phyloP scores from a whole-genome alignment of 2,888 invertebrate genomes.

The Agriopis leucophaearia region DNA sequence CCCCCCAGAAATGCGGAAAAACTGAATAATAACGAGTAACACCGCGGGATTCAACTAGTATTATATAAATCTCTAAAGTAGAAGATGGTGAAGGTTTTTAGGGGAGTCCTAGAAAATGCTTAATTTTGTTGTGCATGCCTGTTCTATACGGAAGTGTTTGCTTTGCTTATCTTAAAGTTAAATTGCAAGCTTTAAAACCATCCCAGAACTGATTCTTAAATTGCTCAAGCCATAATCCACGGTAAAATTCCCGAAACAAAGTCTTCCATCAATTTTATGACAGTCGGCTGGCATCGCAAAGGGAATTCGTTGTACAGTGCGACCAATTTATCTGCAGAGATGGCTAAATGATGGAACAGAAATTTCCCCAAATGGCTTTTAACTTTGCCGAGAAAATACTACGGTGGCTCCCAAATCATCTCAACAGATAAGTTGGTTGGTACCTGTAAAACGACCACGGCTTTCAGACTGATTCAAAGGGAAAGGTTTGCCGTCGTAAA shows the following conservation, averaged over 20 bases:
- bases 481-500: conserved; percentile 31
- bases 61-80: no score
- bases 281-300: conserved; percentile 21
- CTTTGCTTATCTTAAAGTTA: background rate
- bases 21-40: no score
- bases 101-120: no score
- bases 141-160: background rate
- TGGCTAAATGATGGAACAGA: background rate
- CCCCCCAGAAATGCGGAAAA: no score
- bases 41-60: no score
- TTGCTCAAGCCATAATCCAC: conserved; percentile 12
- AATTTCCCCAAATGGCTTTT: background rate
- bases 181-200: background rate
- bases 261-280: conserved; percentile 33
- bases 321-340: background rate
- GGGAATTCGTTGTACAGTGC: conserved; percentile 9
- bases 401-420: background rate
- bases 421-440: background rate
- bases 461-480: conserved; percentile 29
- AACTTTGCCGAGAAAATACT: background rate
- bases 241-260: conserved; percentile 26
- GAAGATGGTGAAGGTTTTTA: no score
- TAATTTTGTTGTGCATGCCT: background rate
- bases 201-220: conserved; percentile 7
- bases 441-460: conserved; percentile 16